A percentile compares a stretch with the other conserved stretches of the same genome.
phyloP scores from a whole-genome alignment of 2,113 vertebrate species.

The Oncorhynchus masou region DNA sequence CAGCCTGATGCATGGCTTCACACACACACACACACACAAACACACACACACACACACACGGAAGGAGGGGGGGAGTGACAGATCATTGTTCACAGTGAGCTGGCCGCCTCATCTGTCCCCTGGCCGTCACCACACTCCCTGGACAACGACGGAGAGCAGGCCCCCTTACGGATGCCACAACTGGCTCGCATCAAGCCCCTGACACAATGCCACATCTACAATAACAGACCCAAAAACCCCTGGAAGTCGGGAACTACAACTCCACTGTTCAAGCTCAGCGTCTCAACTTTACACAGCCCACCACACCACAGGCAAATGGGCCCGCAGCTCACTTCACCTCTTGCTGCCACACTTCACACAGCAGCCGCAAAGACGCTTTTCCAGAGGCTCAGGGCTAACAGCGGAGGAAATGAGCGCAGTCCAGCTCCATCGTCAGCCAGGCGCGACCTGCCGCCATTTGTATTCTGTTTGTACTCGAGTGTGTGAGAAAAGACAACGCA shows the following conservation, averaged over 20 bases:
- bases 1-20: conserved; percentile 33
- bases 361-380: conserved; percentile 57
- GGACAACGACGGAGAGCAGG: conserved; percentile 42
- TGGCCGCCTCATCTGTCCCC: conserved; percentile 55
- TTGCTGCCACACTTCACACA: conserved; percentile 58
- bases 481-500: conserved; percentile 56
- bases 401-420: conserved; percentile 41
- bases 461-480: conserved; percentile 49
- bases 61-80: conserved; percentile 52
- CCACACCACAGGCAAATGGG: conserved; percentile 49
- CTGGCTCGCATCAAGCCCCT: conserved; percentile 60
- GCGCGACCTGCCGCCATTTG: conserved; percentile 36
- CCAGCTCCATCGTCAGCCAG: conserved; percentile 32
- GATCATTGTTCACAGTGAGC: conserved; percentile 67
- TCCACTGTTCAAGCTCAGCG: no score
- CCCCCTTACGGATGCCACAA: conserved; percentile 67
- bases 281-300: conserved; percentile 41
- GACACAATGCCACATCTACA: conserved; percentile 64
- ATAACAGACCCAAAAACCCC: conserved; percentile 30
- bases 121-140: conserved; percentile 29
- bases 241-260: no score
- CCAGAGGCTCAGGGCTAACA: conserved; percentile 54
- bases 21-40: conserved; percentile 6
- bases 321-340: conserved; percentile 52
- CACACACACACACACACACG: conserved; percentile 6